Percentiles rank a stretch among this genome's conserved stretches.
Evolutionary conservation across 2,797 vertebrate genomes (phyloP).

Genomic region (Tokudaia muenninki): DNA sequence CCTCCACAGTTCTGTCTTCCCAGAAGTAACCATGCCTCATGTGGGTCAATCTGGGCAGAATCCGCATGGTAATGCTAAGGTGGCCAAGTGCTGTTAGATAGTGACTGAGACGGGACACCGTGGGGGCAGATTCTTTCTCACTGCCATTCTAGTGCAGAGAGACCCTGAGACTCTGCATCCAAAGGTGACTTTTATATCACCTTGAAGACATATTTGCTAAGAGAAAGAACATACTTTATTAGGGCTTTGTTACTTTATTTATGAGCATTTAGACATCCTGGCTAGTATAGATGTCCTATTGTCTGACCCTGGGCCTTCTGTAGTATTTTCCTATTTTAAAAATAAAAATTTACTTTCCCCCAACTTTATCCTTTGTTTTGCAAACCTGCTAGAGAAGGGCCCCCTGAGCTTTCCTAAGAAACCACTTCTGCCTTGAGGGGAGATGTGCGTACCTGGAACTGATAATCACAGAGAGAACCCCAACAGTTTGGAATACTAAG

Average conservation of each 20-base stretch:
- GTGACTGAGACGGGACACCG: background rate
- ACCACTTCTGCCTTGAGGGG: background rate
- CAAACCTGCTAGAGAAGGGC: background rate
- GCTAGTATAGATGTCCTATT: background rate
- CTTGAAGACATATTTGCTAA: background rate
- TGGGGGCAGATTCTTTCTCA: background rate
- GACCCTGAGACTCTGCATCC: background rate
- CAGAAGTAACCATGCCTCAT: background rate
- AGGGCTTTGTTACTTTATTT: background rate
- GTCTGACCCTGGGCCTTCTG: background rate
- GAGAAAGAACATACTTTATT: background rate
- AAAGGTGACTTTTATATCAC: background rate
- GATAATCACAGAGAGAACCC: background rate
- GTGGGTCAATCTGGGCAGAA: background rate
- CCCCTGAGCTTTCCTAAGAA: background rate
- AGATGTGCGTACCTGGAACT: background rate
- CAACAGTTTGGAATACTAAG: background rate
- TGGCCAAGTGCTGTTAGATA: background rate
- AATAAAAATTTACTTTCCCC: background rate
- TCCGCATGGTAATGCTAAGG: background rate
- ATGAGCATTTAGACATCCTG: background rate
- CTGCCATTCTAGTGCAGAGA: background rate
- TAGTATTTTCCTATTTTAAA: background rate
- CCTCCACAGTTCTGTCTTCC: background rate
- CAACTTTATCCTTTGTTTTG: background rate